A percentile compares a stretch with the other conserved stretches of the same genome.
Conservation (phyloP, 2,888 invertebrate species). For the Endomychus coccineus region DNA sequence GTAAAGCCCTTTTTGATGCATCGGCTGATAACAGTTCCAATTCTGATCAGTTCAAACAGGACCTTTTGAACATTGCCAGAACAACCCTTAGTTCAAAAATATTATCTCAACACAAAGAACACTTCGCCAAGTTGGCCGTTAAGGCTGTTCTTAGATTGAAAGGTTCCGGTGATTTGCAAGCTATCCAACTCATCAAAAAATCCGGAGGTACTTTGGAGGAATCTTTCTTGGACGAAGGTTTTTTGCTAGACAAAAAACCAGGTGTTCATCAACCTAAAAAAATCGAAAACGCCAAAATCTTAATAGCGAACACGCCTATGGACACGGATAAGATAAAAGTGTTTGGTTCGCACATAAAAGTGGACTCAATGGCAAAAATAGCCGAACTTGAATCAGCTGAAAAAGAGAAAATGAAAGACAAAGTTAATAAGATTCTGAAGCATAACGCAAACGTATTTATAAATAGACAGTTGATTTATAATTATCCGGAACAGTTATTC, state of each 20-base stretch:
- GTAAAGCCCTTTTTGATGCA: slow-evolving; percentile 68
- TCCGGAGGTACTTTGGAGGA: slow-evolving; percentile 88
- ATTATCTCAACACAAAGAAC: slow-evolving; percentile 92
- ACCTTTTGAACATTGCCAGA: slow-evolving; percentile 92
- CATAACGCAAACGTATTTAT: slow-evolving; percentile 98
- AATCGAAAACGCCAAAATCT: slow-evolving; percentile 90
- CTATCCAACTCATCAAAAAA: slow-evolving; percentile 97
- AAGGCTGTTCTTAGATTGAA: slow-evolving; percentile 92
- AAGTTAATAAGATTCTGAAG: slow-evolving; percentile 90
- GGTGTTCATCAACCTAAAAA: slow-evolving; percentile 96
- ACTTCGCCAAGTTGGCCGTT: slow-evolving; percentile 91
- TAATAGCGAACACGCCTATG: slow-evolving; percentile 99
- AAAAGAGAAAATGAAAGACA: slow-evolving; percentile 99
- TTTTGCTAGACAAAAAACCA: slow-evolving; percentile 92
- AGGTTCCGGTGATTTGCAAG: slow-evolving; percentile 83
- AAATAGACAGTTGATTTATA: slow-evolving; percentile 98
- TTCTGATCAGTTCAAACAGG: slow-evolving; percentile 70
- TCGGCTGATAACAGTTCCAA: slow-evolving; percentile 79
- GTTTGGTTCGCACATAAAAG: slow-evolving; percentile 92
- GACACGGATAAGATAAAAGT: slow-evolving; percentile 99
- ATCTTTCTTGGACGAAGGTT: slow-evolving; percentile 93
- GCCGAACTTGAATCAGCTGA: slow-evolving; percentile 97
- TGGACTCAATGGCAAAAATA: slow-evolving; percentile 89
- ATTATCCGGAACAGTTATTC: slow-evolving; percentile 98
- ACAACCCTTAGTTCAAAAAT: slow-evolving; percentile 98